Conservation (phyloP, 1,140 invertebrate species). For the Calephelis virginiensis region DNA sequence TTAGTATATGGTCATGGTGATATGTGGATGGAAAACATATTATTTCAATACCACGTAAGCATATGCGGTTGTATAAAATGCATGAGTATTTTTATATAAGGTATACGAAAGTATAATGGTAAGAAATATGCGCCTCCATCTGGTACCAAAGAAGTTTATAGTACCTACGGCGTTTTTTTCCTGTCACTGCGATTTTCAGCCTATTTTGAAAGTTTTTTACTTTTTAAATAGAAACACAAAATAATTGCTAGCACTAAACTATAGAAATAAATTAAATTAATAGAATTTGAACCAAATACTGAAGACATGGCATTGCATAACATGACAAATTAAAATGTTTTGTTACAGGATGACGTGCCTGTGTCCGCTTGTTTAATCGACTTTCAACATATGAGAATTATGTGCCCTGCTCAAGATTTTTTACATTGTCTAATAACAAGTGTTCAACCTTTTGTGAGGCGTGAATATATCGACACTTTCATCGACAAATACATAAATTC, state of each 20-base stretch:
- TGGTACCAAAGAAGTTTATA: too few relatives aligned
- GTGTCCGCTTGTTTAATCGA: conserved; percentile 35
- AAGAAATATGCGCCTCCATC: too few relatives aligned
- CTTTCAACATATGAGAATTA: conserved; percentile 30
- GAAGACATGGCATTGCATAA: too few relatives aligned
- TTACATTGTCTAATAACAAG: conserved; percentile 31
- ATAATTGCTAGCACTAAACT: too few relatives aligned
- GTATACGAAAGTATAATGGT: too few relatives aligned
- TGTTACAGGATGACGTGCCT: conserved; percentile 32
- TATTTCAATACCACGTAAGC: conserved; percentile 37
- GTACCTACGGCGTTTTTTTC: too few relatives aligned
- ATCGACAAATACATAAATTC: conserved; percentile 26
- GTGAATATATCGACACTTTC: conserved; percentile 24
- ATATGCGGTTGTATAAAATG: not conserved
- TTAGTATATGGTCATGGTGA: conserved; percentile 39
- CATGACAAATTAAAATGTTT: not conserved
- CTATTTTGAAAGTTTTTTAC: too few relatives aligned
- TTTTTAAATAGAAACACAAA: too few relatives aligned
- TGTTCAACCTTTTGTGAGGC: conserved; percentile 12
- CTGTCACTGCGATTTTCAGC: too few relatives aligned
- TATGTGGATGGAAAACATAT: conserved; percentile 39
- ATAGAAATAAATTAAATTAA: too few relatives aligned
- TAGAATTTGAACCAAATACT: too few relatives aligned
- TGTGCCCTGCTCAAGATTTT: conserved; percentile 36
- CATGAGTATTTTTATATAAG: too few relatives aligned